Evolutionary conservation across 2,113 vertebrate genomes (phyloP), one percentile per base, ranked within the genome.

Genomic region (Nycticebus coucang): DNA sequence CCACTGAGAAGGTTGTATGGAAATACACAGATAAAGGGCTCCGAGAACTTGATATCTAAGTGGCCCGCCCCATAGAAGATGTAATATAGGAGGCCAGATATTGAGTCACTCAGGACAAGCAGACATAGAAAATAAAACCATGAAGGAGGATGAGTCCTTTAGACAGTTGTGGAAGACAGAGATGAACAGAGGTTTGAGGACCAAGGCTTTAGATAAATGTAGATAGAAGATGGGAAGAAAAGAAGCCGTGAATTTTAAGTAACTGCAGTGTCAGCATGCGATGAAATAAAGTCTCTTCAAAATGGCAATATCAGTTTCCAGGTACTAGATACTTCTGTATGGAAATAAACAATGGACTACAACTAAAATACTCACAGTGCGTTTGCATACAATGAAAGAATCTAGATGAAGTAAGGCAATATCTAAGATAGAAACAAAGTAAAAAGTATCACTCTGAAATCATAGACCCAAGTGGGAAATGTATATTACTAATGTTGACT

Each of bases 391-490:
- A 59, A 75, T 68, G 72, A 88, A 71, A 78, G 41, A 35, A 24
- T 90, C 30, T 88, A 75, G 64, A 19, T 89, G 41, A 95, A 83
- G 62, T 82, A 86, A 35, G 74, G 17, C 90, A 72, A 28, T 68
- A 79, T 87, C 83, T 87, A 82, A 74, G 50, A 30, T 66, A 19
- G 45, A 93, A 93, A 66, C 57, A 92, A 89, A 88, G 75, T 82
- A 72, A 93, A 93, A 95, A 72, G 86, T 72, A 86, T 79, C 24
- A 94, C 28, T 26, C 28, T 66, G 75, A 86, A 91, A 35, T 66
- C 35, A 50, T 37, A 83, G 80, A 79, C 35, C 50, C 74, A 85
- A 57, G 11, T 83, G 82, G 26, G 60, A 93, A 87, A 66, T 80
- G 22, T 21, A 45, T 59, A 59, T 74, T 64, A 64, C 64, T 59